Base-by-base conservation (phyloP, 1,140 invertebrate species). In the Rhynchophorus ferrugineus region DNA sequence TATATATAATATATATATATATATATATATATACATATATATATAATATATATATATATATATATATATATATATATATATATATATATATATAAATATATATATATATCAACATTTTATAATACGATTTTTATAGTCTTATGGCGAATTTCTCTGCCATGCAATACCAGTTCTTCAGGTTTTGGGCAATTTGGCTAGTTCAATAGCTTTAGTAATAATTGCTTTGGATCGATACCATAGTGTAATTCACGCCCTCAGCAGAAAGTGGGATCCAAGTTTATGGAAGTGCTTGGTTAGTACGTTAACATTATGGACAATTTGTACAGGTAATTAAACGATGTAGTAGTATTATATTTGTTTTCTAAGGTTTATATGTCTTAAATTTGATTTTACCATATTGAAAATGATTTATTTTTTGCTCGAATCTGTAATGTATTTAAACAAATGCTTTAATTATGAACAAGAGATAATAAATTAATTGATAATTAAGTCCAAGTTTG, bases 151-250 rank as follows among this genome's bases (percentile, higher is more conserved):
- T 17, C 59, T 75, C 61, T 79, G 77, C 54, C 62, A 59, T 2
- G 61, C 72, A 18, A 65, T 77, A 22, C 76, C 77, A 3, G 73
- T 72, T 51, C 43, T 71, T 0, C 75, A 76, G 59, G 73, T 73
- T 2, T 62, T 70, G 0, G 71, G 74, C 1, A 61, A 75, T 24
- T 48, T 77, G n/a, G 68, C 67, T 3, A 74, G 73, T 46, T 76
- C 75, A 3, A 54, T 75, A 6, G 71, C 73, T 3, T 61, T 79
- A 11, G 68, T 75, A 14, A 69, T 68, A n/a, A 73, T 79, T 17
- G 75, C 77, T 0, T 37, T 78, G 22, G 76, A 79, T 57, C 67
- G 75, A 21, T 78, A 76, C 38, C 57, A 68, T 59, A 72, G 67
- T 20, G 64, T 75, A 0, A 67, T 71, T 34, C 58, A 70, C 14